Evolutionary conservation across 2,888 invertebrate species (phyloP).

Genomic region (Tinea semifulvella): DNA sequence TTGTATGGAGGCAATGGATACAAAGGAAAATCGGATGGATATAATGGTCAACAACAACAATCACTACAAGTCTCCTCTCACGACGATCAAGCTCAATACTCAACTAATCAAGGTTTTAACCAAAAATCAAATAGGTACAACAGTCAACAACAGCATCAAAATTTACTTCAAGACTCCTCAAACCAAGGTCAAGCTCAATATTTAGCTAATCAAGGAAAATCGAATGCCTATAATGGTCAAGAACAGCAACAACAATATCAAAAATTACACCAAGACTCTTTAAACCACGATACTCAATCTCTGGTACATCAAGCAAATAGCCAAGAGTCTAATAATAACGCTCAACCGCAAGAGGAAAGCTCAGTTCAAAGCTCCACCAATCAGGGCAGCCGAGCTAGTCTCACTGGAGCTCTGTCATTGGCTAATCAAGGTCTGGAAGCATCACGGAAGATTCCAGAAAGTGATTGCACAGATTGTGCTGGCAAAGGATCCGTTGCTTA

Average conservation of each 20-base stretch:
- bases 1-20: no score
- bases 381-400: not conserved
- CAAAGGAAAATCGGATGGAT: no score
- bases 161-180: not conserved
- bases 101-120: no score
- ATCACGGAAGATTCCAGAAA: constrained; percentile 22
- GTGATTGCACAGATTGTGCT: constrained; percentile 39
- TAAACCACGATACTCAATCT: not conserved
- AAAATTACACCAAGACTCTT: not conserved
- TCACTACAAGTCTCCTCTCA: no score
- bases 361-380: not conserved
- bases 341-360: no score
- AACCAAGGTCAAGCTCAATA: not conserved
- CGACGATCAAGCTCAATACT: no score
- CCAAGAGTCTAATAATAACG: no score
- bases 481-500: constrained; percentile 44
- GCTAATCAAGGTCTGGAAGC: constrained; percentile 40
- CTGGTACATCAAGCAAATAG: no score
- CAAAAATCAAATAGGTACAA: no score
- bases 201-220: not conserved
- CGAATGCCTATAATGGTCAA: constrained; percentile 10
- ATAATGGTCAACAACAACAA: no score
- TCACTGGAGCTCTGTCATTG: constrained; percentile 34
- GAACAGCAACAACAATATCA: constrained; percentile 20
- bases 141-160: not conserved